Conservation (phyloP, 2,888 invertebrate species). For the Calliscelio sp. region DNA sequence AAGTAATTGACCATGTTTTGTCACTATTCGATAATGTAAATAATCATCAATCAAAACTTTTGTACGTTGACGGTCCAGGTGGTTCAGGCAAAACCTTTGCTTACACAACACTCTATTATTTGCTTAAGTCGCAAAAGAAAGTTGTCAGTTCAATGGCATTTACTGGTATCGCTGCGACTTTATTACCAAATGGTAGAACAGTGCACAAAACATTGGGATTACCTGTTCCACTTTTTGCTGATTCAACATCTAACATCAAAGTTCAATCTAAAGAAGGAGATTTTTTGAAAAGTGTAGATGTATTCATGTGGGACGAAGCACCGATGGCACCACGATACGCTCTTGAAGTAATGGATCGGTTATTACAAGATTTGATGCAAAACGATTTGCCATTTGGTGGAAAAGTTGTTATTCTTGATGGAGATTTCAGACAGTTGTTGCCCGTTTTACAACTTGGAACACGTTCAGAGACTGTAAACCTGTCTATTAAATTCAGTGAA, state of each 20-base stretch:
- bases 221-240: conserved; percentile 53
- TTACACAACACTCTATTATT: not conserved
- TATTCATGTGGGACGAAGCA: not conserved
- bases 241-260: conserved; percentile 71
- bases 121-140: not conserved
- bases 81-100: no score
- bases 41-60: no score
- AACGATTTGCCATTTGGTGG: conserved; percentile 3
- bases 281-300: conserved; percentile 51
- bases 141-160: conserved; percentile 75
- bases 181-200: conserved; percentile 80
- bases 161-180: conserved; percentile 56
- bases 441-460: no score
- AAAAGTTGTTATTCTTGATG: no score
- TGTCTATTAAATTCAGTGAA: no score
- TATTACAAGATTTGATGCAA: conserved; percentile 72
- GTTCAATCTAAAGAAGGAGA: conserved; percentile 70
- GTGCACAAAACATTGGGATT: conserved; percentile 80
- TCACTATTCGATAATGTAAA: no score
- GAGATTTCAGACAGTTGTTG: no score
- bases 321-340: not conserved
- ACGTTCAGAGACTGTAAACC: no score
- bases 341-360: conserved; percentile 56
- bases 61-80: no score
- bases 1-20: no score